Percentiles rank a stretch among this genome's conserved stretches.
Evolutionary conservation across 2,797 vertebrate species (phyloP).

Genomic region (Corythornis leucogaster): DNA sequence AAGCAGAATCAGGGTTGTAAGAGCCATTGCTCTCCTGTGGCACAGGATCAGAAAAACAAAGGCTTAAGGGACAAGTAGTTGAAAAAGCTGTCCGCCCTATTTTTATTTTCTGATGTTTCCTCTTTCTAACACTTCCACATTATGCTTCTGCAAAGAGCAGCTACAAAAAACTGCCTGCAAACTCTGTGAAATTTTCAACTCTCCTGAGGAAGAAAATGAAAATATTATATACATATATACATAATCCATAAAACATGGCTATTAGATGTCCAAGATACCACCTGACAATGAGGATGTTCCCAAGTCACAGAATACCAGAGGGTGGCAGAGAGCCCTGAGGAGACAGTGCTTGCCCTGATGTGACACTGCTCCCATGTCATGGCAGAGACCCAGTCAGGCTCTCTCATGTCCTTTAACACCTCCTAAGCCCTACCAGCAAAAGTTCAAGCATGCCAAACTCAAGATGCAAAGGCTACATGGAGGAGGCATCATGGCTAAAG

Average conservation of each 20-base stretch:
- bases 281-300: neutral
- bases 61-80: neutral
- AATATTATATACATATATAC: neutral
- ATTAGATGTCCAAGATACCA: neutral
- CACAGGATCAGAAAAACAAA: neutral
- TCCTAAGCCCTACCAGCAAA: neutral
- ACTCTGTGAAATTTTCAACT: neutral
- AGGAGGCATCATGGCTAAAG: neutral
- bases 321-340: neutral
- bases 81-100: neutral
- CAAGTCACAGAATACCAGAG: neutral
- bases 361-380: neutral
- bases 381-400: fast-evolving
- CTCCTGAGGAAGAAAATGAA: neutral
- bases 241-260: neutral
- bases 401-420: neutral
- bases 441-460: neutral
- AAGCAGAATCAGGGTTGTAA: neutral
- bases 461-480: neutral
- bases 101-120: neutral
- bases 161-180: neutral
- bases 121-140: neutral
- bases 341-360: neutral
- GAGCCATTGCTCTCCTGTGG: neutral
- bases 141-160: neutral